Evolutionary conservation across 64 coral and sea anemone genomes (phyloP), one percentile per base, ranked within the genome.

Genomic region (Dendrophyllia cribrosa): DNA sequence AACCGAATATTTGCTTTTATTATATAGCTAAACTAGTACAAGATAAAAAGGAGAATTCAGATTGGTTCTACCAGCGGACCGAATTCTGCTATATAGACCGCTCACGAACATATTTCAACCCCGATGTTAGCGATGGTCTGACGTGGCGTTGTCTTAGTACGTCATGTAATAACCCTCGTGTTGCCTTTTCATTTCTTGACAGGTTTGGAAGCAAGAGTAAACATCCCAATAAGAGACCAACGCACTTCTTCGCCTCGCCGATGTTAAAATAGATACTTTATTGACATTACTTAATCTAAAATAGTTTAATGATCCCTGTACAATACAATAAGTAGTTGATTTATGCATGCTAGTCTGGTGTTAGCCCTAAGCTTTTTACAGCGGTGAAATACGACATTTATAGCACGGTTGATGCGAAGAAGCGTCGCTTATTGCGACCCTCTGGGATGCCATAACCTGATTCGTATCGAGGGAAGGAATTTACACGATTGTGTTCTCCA

Each of bases 131-230:
- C n/a, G n/a, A n/a, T n/a, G n/a, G n/a, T n/a, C 34, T 34, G 34
- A 1, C 34, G 34, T 56, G 6, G 12, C 53, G 53, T 9, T 12
- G 53, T 12, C 53, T 81, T 3, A 22, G 51, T 58, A 65, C 59
- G 16, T 64, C 17, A 47, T 82, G 59, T 64, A 82, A 15, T 82
- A 82, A 82, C 58, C 59, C 23, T 60, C 43, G 26, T 21, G 8
- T 13, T 67, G 44, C 51, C 46, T 46, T 83, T 5, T 82, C 58
- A 9, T 65, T 43, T 85, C 53, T 56, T 43, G 19, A 12, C 69
- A 96, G 97, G 74, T 99, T 99, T 88, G 97, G 97, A 86, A 99
- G 97, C 77, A 99, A 99, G 74, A 96, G 94, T 52, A 99, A 99
- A 68, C 87, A 89, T 23, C 94, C 97, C 0, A 94, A 55, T 66